Evolutionary conservation across 37 sponge, comb jelly and placozoan species (phyloP).

Genomic region (Beroe ovata): DNA sequence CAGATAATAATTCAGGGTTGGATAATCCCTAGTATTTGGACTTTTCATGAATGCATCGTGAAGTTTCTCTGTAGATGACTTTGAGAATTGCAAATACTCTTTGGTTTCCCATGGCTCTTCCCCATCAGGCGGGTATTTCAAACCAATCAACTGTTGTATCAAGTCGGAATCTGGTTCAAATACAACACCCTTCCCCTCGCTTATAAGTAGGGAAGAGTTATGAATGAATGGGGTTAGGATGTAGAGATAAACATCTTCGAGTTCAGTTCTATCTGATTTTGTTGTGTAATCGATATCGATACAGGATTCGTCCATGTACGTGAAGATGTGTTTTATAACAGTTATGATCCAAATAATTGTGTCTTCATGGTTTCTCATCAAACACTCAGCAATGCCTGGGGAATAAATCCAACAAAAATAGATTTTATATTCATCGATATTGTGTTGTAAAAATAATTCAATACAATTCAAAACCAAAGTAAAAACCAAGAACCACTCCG

Average conservation of each 20-base stretch:
- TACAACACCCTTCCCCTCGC: not conserved
- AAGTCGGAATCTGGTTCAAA: not conserved
- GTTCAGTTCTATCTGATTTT: not conserved
- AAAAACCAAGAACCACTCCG: no score
- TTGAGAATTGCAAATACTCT: not conserved
- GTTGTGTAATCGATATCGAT: not conserved
- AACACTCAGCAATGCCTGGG: not conserved
- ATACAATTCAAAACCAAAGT: no score
- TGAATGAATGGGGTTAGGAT: not conserved
- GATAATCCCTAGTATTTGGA: not conserved
- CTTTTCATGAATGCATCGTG: not conserved
- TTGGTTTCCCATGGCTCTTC: not conserved
- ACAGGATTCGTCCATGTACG: not conserved
- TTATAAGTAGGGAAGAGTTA: not conserved
- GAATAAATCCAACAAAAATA: no score
- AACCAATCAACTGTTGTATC: not conserved
- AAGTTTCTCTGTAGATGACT: not conserved
- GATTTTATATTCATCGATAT: no score
- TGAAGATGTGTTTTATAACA: constrained; percentile 18
- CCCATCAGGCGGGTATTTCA: not conserved
- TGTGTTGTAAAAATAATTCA: no score
- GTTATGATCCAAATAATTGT: constrained; percentile 24
- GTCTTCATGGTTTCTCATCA: not conserved
- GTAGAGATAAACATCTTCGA: not conserved
- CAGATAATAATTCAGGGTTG: not conserved